These are phyloP conservation scores for Nansenia antarctica DNA, from an alignment of 2,113 vertebrate species.

Conservation along the genomic window DNA sequence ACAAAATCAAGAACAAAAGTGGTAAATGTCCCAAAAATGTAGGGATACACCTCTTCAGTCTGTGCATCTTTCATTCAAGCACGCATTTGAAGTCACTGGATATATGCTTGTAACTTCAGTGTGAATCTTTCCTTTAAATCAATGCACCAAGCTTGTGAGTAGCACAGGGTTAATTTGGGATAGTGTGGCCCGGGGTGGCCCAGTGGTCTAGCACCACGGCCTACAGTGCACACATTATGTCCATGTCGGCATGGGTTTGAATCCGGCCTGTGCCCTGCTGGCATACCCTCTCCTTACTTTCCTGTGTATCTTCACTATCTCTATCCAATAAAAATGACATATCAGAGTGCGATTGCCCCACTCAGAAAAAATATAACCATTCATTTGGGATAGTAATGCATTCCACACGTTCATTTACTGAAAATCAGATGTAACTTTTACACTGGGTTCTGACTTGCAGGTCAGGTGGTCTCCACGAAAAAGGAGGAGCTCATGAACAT, in stretches of 20 bases:
- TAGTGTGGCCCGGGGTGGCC: no score
- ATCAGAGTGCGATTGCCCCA: no score
- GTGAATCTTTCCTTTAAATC: not conserved
- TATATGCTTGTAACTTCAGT: not conserved
- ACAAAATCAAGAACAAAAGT: slow-evolving; percentile 83
- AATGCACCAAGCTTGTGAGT: not conserved
- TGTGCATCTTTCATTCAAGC: not conserved
- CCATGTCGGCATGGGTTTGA: no score
- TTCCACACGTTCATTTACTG: no score
- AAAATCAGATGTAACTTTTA: not conserved
- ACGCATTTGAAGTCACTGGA: not conserved
- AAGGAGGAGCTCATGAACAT: slow-evolving; percentile 89
- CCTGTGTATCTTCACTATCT: no score
- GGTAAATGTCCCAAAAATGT: slow-evolving; percentile 68
- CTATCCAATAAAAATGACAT: no score
- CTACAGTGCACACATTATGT: no score
- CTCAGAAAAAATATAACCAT: no score
- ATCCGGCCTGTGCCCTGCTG: no score
- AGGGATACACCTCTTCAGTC: not conserved
- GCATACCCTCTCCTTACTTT: no score
- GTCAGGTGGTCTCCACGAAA: slow-evolving; percentile 78
- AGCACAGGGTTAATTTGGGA: not conserved
- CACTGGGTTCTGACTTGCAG: slow-evolving; percentile 51
- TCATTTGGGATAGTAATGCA: no score
- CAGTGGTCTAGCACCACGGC: no score